phyloP scores from a whole-genome alignment of 2,888 invertebrate genomes.

The Ormia ochracea region DNA sequence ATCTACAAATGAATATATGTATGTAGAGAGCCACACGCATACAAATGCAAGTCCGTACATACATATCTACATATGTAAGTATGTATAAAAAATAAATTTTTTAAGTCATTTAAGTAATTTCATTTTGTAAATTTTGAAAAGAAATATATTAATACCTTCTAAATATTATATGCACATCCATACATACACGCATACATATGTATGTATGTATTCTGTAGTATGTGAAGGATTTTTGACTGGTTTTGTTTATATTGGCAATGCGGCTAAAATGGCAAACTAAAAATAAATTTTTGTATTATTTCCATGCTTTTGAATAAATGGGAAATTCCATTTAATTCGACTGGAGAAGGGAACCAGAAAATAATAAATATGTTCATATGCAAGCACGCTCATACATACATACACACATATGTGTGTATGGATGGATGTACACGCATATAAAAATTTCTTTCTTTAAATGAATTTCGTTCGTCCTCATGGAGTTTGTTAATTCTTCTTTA shows the following conservation, averaged over 20 bases:
- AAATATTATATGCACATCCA: neutral
- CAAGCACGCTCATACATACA: too few relatives aligned
- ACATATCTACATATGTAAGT: too few relatives aligned
- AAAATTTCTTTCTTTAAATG: too few relatives aligned
- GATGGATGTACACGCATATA: too few relatives aligned
- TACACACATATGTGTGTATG: too few relatives aligned
- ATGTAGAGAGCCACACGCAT: too few relatives aligned
- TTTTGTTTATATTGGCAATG: slow-evolving; percentile 1
- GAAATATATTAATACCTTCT: neutral
- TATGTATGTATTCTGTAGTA: too few relatives aligned
- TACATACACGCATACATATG: too few relatives aligned
- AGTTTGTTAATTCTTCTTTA: slow-evolving; percentile 2
- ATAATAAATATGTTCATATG: too few relatives aligned
- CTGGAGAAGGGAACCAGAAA: neutral
- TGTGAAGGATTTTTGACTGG: neutral
- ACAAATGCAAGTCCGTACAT: too few relatives aligned
- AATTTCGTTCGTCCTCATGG: neutral
- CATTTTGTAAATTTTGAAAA: neutral
- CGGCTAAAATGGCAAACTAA: slow-evolving; percentile 9
- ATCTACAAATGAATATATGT: too few relatives aligned
- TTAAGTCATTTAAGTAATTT: slow-evolving; percentile 7
- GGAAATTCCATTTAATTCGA: slow-evolving; percentile 43
- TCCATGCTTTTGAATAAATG: slow-evolving; percentile 29
- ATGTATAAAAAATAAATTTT: too few relatives aligned
- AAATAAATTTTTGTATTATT: slow-evolving; percentile 45